These are phyloP conservation scores for Laticauda laticaudata DNA, from an alignment of 2,113 vertebrate species.

Conservation along the genomic window DNA sequence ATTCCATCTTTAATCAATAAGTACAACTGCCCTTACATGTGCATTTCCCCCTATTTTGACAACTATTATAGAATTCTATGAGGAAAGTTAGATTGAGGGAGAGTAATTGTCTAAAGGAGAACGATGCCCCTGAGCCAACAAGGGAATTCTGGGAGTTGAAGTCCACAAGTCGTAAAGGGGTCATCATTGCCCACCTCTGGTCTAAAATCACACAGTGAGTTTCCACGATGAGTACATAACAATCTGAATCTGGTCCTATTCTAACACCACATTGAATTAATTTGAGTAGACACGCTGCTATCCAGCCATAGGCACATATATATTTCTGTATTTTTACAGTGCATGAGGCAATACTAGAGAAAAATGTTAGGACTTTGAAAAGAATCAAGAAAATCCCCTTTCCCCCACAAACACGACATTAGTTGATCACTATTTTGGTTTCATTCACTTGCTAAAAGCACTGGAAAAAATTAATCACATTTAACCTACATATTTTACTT, in stretches of 20 bases:
- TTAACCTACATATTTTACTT: not conserved
- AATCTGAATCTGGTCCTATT: not conserved
- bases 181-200: too few relatives aligned
- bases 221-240: not conserved
- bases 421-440: not conserved
- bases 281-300: not conserved
- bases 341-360: not conserved
- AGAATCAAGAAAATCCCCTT: not conserved
- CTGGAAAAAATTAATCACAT: not conserved
- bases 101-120: not conserved
- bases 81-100: not conserved
- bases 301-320: not conserved
- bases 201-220: not conserved
- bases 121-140: too few relatives aligned
- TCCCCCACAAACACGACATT: not conserved
- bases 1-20: not conserved
- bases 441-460: not conserved
- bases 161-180: too few relatives aligned
- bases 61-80: not conserved
- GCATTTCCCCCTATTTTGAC: not conserved
- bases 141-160: too few relatives aligned
- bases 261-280: not conserved
- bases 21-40: not conserved
- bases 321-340: not conserved
- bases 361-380: not conserved